Percentiles rank a stretch among this genome's conserved stretches.
phyloP scores from a whole-genome alignment of 92 coral and sea anemone genomes.

The Chrysogorgia sp. region DNA sequence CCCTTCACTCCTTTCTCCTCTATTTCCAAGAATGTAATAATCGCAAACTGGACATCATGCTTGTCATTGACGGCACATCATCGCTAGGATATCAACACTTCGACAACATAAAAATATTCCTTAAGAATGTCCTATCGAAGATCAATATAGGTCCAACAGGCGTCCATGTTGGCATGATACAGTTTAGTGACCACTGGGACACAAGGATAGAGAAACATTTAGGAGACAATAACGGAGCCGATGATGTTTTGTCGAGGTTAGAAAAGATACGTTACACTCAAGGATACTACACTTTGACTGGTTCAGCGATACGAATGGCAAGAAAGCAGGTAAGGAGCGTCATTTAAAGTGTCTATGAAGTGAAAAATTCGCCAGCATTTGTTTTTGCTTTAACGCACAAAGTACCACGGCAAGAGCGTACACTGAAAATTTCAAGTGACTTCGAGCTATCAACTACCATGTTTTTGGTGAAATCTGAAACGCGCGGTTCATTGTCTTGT shows the following conservation, averaged over 20 bases:
- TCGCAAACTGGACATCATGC: slow-evolving; percentile 26
- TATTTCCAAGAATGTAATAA: background rate
- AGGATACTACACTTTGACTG: slow-evolving; percentile 16
- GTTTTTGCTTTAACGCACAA: no score
- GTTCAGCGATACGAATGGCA: slow-evolving; percentile 12
- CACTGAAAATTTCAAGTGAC: no score
- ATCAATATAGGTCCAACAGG: slow-evolving; percentile 1
- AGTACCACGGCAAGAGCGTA: no score
- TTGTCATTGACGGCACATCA: slow-evolving; percentile 32
- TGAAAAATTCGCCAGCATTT: no score
- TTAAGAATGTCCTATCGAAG: background rate
- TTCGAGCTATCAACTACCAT: no score
- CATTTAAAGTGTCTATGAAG: no score
- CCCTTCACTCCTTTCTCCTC: background rate
- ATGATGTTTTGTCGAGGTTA: background rate
- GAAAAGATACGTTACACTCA: slow-evolving; percentile 5
- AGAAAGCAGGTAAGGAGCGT: slow-evolving; percentile 1
- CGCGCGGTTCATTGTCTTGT: no score
- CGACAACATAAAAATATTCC: background rate
- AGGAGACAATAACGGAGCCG: slow-evolving; percentile 6
- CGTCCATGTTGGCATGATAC: slow-evolving; percentile 10
- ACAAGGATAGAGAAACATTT: slow-evolving; percentile 13
- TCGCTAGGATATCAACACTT: slow-evolving; percentile 11
- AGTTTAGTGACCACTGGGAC: slow-evolving; percentile 20
- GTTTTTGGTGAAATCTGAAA: no score